Conservation (phyloP, 2,888 invertebrate species). For the Stenodema calcarata region DNA sequence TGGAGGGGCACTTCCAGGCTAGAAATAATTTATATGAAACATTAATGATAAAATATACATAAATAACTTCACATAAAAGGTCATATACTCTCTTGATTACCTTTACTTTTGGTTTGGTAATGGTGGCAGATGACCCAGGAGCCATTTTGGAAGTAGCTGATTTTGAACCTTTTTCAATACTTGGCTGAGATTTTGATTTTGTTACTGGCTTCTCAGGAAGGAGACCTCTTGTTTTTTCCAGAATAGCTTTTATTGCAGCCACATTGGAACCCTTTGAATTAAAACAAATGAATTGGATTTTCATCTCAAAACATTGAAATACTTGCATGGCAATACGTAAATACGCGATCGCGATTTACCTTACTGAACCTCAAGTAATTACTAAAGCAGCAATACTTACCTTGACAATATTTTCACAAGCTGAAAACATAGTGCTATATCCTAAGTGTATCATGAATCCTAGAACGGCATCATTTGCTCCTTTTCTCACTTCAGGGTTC, state of each 20-base stretch:
- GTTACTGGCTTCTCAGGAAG: slow-evolving; percentile 56
- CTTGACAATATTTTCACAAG: slow-evolving; percentile 77
- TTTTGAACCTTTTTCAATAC: slow-evolving; percentile 43
- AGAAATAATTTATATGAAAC: neutral
- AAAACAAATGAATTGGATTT: neutral
- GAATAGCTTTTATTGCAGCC: slow-evolving; percentile 55
- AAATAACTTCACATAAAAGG: neutral
- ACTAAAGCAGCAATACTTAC: no score
- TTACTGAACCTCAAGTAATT: no score
- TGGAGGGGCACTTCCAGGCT: slow-evolving; percentile 25
- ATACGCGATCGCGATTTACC: no score
- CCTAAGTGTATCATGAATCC: slow-evolving; percentile 94
- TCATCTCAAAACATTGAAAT: neutral
- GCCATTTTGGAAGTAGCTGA: slow-evolving; percentile 51
- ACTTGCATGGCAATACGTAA: neutral
- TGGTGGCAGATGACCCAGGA: slow-evolving; percentile 55
- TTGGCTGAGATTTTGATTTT: slow-evolving; percentile 35
- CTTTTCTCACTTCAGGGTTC: slow-evolving; percentile 88
- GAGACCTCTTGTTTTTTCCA: slow-evolving; percentile 58
- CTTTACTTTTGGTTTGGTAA: slow-evolving; percentile 55
- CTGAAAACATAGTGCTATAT: slow-evolving; percentile 78
- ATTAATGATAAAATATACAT: neutral
- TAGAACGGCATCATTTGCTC: slow-evolving; percentile 85
- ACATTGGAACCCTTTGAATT: slow-evolving; percentile 42
- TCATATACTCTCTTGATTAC: slow-evolving; percentile 8